Conservation (phyloP, 1,140 invertebrate genomes). For the Colletes gigas region DNA sequence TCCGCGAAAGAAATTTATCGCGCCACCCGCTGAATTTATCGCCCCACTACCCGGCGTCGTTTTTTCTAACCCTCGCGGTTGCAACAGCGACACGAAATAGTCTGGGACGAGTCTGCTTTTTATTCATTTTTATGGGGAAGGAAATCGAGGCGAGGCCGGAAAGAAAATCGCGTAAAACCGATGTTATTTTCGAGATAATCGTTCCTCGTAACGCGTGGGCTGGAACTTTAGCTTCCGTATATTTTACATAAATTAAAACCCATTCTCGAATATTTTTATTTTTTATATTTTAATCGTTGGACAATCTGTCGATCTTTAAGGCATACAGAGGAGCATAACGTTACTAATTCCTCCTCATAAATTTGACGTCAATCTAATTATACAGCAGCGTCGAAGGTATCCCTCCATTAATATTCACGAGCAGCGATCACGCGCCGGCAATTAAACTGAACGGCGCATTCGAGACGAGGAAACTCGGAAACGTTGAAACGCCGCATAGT, state of each 20-base stretch:
- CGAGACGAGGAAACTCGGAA: neutral
- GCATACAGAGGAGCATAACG: no score
- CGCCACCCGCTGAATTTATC: conserved; percentile 59
- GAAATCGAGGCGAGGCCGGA: no score
- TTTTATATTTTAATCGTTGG: no score
- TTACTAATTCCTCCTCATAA: neutral
- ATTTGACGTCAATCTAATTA: neutral
- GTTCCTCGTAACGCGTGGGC: no score
- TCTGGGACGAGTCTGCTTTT: no score
- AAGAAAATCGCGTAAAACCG: no score
- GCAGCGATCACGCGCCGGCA: neutral
- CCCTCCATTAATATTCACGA: neutral
- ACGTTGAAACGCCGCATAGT: neutral
- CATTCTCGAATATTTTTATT: no score
- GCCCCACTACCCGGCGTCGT: conserved; percentile 1
- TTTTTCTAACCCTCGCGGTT: conserved; percentile 21
- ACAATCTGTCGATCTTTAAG: no score
- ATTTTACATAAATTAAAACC: no score
- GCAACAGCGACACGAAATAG: conserved; percentile 8
- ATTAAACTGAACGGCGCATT: neutral
- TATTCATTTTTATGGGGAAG: no score
- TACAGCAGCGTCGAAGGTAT: neutral
- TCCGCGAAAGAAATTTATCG: conserved; percentile 65
- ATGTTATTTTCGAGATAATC: no score
- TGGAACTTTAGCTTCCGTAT: no score